Evolutionary conservation across 1,140 invertebrate species (phyloP).

Genomic region (Fragariocoptes setiger): DNA sequence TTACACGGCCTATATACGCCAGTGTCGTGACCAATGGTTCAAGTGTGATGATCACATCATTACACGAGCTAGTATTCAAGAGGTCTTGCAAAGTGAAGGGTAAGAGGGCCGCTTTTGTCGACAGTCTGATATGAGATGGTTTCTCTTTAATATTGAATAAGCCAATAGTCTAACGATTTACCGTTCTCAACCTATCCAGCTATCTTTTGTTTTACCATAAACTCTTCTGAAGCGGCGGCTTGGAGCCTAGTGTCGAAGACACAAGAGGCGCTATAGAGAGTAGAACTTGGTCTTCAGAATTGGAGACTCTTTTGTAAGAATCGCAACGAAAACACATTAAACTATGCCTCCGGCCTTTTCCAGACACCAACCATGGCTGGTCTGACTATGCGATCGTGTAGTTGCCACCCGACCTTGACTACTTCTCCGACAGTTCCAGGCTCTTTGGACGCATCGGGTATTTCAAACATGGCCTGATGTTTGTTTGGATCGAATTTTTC

Average conservation of each 20-base stretch:
- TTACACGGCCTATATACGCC: slow-evolving; percentile 72
- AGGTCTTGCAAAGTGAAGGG: slow-evolving; percentile 80
- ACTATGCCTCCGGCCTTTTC: slow-evolving; percentile 19
- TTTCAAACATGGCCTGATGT: slow-evolving; percentile 80
- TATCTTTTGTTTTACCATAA: slow-evolving; percentile 78
- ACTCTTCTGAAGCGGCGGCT: slow-evolving; percentile 19
- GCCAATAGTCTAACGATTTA: not conserved
- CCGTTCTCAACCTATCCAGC: slow-evolving; percentile 21
- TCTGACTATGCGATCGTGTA: slow-evolving; percentile 64
- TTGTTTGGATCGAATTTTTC: slow-evolving; percentile 87
- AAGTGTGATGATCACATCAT: slow-evolving; percentile 89
- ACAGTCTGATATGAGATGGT: not conserved
- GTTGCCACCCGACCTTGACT: slow-evolving; percentile 75
- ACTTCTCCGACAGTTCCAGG: slow-evolving; percentile 60
- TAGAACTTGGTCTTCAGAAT: too few relatives aligned
- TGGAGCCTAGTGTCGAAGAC: too few relatives aligned
- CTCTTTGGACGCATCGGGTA: slow-evolving; percentile 42
- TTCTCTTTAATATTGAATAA: not conserved
- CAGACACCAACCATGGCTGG: slow-evolving; percentile 86
- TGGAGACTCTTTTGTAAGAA: too few relatives aligned
- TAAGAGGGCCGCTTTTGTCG: slow-evolving; percentile 21
- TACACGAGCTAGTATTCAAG: slow-evolving; percentile 43
- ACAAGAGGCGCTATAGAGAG: too few relatives aligned
- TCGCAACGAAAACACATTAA: too few relatives aligned
- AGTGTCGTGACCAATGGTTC: slow-evolving; percentile 70